Percentiles rank a stretch among this genome's conserved stretches.
These are phyloP conservation scores for Saccopteryx bilineata DNA, from an alignment of 2,113 vertebrate genomes.

Conservation along the genomic window DNA sequence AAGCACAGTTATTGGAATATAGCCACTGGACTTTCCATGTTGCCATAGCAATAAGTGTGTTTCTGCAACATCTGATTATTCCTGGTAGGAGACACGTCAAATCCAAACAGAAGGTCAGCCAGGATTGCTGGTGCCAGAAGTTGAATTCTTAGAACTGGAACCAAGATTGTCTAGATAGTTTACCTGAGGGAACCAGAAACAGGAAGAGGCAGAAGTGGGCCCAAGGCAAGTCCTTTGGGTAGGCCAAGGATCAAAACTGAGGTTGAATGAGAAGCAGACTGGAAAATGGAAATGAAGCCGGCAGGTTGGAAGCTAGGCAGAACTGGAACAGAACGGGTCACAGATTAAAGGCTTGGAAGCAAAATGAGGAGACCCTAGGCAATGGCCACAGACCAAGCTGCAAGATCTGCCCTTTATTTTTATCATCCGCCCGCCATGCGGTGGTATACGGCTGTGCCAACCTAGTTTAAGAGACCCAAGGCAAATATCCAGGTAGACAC, in stretches of 20 bases:
- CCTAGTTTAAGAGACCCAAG: neutral
- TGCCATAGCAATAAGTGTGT: neutral
- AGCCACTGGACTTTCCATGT: neutral
- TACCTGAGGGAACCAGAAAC: constrained; percentile 19
- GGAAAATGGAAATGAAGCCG: neutral
- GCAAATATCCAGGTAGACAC: neutral
- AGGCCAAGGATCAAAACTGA: constrained; percentile 26
- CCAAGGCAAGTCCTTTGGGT: constrained; percentile 21
- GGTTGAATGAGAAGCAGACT: neutral
- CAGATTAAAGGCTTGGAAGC: neutral
- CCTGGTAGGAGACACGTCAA: neutral
- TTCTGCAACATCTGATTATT: neutral
- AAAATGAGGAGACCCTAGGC: neutral
- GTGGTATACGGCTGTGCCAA: neutral
- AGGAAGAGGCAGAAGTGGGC: neutral
- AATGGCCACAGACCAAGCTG: neutral
- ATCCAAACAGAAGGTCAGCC: neutral
- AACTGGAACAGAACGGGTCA: neutral
- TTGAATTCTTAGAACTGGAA: constrained; percentile 40
- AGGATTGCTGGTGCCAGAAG: neutral
- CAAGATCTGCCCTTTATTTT: neutral
- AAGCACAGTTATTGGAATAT: neutral
- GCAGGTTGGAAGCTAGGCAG: neutral
- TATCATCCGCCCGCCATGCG: neutral
- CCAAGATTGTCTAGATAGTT: neutral